Base-by-base conservation (phyloP, 2,113 vertebrate species). In the Rhinolophus ferrumequinum region DNA sequence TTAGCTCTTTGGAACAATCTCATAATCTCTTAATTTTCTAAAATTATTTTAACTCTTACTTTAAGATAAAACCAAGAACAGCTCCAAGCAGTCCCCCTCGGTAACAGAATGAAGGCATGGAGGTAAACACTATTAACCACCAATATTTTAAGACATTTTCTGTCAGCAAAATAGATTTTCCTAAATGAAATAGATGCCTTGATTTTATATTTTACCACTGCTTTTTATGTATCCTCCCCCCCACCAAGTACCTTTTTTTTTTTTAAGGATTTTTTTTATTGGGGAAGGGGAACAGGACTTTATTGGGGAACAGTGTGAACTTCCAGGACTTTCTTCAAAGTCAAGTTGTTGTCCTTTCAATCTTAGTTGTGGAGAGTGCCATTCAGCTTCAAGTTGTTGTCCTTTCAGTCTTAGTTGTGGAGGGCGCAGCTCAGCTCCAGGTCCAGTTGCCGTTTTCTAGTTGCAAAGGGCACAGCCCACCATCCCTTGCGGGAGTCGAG, bases 11-110 rank as follows among this genome's bases (percentile, higher is more conserved):
- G 60, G 28, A 72, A 87, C 21, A 85, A 90, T 73, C 38, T 95
- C 16, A 77, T 52, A 58, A 85, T 72, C 8, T 58, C 50, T 92
- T 92, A 93, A 76, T 58, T 96, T 95, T 90, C 77, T 15, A 33
- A 93, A 96, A 79, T 41, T n/a, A 66, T n/a, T 81, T 90, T 67
- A 75, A 18, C 28, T 76, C 30, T 87, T 28, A 90, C 70, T 88
- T 93, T 92, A 70, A 94, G 83, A 85, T 13, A 90, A 81, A 76
- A 81, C 38, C 7, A 0, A 87, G 28, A 69, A 69, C 18, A 94
- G 47, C 33, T 50, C 9, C 19, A 83, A 90, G 21, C 3, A 33
- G 10, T 21, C 22, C 19, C 16, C 82, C 13, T 90, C 73, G 35
- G 33, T 90, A 83, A 94, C 90, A 52, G 28, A 81, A 66, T 56